These are phyloP conservation scores for Calliscelio sp. DNA, from an alignment of 2,888 invertebrate species.

Conservation along the genomic window DNA sequence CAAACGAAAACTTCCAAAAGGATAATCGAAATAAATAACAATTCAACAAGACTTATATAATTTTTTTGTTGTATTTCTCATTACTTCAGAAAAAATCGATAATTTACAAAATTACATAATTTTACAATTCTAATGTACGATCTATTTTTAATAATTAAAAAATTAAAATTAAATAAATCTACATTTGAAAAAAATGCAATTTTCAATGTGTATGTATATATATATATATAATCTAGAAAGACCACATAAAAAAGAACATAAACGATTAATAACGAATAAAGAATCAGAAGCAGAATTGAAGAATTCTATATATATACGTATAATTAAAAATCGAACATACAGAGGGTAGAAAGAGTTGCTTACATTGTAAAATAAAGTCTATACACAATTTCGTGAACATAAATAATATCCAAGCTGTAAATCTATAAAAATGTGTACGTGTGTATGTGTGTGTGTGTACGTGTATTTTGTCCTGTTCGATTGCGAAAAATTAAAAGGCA, in stretches of 20 bases:
- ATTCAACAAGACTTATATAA: constrained; percentile 3
- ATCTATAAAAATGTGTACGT: constrained; percentile 50
- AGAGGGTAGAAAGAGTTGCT: constrained; percentile 53
- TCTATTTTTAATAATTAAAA: constrained; percentile 61
- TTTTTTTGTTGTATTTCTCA: constrained; percentile 51
- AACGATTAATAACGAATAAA: constrained; percentile 34
- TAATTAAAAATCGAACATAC: constrained; percentile 60
- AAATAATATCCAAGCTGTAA: constrained; percentile 60
- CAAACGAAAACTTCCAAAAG: neutral
- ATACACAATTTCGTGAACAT: constrained; percentile 60
- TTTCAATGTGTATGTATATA: constrained; percentile 19
- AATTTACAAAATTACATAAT: constrained; percentile 70
- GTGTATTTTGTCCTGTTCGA: constrained; percentile 31
- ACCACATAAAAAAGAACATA: constrained; percentile 38
- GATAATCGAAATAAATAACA: neutral
- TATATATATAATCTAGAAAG: constrained; percentile 60
- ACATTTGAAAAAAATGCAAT: constrained; percentile 62
- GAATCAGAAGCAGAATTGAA: constrained; percentile 36
- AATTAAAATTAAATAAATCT: constrained; percentile 70
- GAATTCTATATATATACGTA: constrained; percentile 44
- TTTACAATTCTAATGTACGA: constrained; percentile 65
- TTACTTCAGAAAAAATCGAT: constrained; percentile 45
- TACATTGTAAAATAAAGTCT: constrained; percentile 58
- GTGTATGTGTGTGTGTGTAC: too few species aligned
- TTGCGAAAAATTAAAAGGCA: constrained; percentile 47